Conservation (phyloP, 2,888 invertebrate species). For the Pollenia labialis region DNA sequence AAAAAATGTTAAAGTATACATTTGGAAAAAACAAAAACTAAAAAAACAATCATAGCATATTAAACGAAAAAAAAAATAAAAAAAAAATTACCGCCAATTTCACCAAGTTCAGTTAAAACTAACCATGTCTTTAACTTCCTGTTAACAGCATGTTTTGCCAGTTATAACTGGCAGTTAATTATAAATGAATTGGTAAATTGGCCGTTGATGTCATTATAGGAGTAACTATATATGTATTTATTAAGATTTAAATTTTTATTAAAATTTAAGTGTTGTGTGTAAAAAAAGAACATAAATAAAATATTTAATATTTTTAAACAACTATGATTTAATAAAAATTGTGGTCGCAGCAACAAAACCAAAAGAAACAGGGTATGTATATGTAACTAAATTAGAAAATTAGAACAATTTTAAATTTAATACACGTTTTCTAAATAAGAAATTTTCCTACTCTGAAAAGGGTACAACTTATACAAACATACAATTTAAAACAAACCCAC, state of each 20-base stretch:
- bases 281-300: constrained; percentile 14
- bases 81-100: background rate
- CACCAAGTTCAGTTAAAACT: too few species aligned
- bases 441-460: background rate
- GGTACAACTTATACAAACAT: too few species aligned
- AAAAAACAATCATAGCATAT: constrained; percentile 66
- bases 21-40: constrained; percentile 1
- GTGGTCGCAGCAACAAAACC: too few species aligned
- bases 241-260: constrained; percentile 3
- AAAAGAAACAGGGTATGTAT: constrained; percentile 1
- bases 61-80: background rate
- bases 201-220: constrained; percentile 9
- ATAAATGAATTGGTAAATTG: too few species aligned
- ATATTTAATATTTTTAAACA: constrained; percentile 19
- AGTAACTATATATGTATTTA: background rate
- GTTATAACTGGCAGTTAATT: too few species aligned
- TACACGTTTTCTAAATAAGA: background rate
- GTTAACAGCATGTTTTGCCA: too few species aligned
- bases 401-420: background rate
- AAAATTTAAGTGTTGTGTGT: constrained; percentile 55
- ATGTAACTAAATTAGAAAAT: too few species aligned
- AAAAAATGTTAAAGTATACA: too few species aligned
- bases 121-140: too few species aligned
- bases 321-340: background rate
- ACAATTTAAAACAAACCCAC: too few species aligned